Percentiles rank a stretch among this genome's conserved stretches.
phyloP scores from a whole-genome alignment of 2,113 vertebrate species.

The Rallus limicola region DNA sequence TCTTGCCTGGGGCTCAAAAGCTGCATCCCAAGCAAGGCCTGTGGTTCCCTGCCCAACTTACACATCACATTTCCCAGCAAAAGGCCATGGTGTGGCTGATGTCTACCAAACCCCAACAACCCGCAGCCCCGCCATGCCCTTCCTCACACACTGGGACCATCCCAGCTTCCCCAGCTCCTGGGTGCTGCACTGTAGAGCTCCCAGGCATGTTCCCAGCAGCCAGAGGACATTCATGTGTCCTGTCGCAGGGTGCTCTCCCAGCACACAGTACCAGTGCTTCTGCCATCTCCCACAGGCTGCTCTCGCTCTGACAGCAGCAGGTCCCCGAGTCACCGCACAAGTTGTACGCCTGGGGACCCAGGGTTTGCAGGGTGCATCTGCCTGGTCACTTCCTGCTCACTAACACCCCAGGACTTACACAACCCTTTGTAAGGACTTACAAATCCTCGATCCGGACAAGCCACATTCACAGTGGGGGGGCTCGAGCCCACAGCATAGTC shows the following conservation, averaged over 20 bases:
- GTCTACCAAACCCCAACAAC: not conserved
- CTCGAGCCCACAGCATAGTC: not conserved
- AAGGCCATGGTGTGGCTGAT: not conserved
- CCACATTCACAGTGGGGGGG: not conserved
- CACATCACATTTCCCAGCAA: not conserved
- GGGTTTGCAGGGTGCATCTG: not conserved
- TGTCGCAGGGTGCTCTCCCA: not conserved
- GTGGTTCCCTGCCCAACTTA: accelerated
- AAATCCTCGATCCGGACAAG: accelerated
- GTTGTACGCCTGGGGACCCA: not conserved
- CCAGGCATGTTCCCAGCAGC: not conserved
- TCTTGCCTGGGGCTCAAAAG: not conserved
- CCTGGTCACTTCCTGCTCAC: not conserved
- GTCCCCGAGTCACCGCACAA: accelerated
- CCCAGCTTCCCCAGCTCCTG: not conserved
- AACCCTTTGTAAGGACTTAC: too few relatives aligned
- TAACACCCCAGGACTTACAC: not conserved
- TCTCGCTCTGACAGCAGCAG: not conserved
- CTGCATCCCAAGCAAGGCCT: not conserved
- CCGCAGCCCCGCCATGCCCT: not conserved
- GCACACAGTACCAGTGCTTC: not conserved
- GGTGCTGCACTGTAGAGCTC: not conserved
- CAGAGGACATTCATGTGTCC: not conserved
- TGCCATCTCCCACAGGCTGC: not conserved
- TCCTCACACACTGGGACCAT: not conserved